Percentiles rank a stretch among this genome's conserved stretches.
Evolutionary conservation across 2,113 vertebrate species (phyloP).

Genomic region (Dipodomys merriami): DNA sequence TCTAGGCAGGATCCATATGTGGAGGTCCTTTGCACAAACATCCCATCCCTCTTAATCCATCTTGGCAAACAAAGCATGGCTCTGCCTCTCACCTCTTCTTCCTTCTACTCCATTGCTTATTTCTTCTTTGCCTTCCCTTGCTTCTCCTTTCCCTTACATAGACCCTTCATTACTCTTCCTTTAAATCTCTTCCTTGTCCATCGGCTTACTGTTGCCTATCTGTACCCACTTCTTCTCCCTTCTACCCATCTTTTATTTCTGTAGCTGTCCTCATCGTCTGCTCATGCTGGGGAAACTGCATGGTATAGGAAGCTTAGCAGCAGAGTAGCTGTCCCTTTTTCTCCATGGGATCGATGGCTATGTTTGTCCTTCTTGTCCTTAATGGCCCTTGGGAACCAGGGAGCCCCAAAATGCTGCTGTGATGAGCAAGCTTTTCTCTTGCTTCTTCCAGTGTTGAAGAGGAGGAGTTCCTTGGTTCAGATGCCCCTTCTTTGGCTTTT

Average conservation of each 20-base stretch:
- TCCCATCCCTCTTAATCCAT: slow-evolving; percentile 34
- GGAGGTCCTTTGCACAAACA: slow-evolving; percentile 26
- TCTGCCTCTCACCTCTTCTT: slow-evolving; percentile 19
- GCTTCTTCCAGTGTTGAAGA: slow-evolving; percentile 33
- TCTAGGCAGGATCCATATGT: not conserved
- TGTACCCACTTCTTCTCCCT: not conserved
- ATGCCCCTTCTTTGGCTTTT: slow-evolving; percentile 20
- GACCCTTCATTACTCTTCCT: slow-evolving; percentile 50
- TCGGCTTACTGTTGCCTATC: not conserved
- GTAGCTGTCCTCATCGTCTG: not conserved
- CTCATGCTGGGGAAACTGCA: not conserved
- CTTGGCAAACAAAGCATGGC: slow-evolving; percentile 39
- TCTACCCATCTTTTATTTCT: not conserved
- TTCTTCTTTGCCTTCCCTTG: slow-evolving; percentile 36
- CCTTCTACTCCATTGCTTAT: not conserved
- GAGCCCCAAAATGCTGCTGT: slow-evolving; percentile 31
- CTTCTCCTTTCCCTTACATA: slow-evolving; percentile 18
- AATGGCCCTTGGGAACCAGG: slow-evolving; percentile 35
- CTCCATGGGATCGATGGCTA: slow-evolving; percentile 19
- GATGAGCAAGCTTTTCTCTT: slow-evolving; percentile 10
- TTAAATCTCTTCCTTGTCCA: not conserved
- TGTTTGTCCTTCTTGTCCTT: slow-evolving; percentile 57
- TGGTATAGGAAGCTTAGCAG: slow-evolving; percentile 27
- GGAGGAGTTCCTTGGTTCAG: not conserved
- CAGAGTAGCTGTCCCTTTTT: slow-evolving; percentile 34